Evolutionary conservation across 2,888 invertebrate species (phyloP), one percentile per base, ranked within the genome.

Genomic region (Ernsta delagoae): DNA sequence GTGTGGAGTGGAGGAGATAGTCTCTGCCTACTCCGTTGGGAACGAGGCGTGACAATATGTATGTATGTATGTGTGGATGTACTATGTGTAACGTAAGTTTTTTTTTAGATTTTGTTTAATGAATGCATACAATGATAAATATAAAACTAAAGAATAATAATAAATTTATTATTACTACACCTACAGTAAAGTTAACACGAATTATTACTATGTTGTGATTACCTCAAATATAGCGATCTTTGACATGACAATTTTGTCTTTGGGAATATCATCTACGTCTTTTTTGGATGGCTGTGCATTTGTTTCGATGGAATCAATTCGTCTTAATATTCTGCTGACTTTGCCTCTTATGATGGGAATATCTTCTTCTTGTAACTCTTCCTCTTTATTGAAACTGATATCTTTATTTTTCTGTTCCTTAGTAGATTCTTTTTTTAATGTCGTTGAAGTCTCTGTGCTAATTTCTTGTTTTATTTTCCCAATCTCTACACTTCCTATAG

Each of bases 201-300:
- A 41, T 41, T 41, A 8, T 41, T 0, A 41, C 41, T 8, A 8
- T 41, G 41, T 8, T 41, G 9, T 73, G 8, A 16, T 63, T 82
- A 89, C 92, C 83, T 92, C 92, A 79, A 91, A 92, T 76, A 91
- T 79, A 41, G 91, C 89, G 59, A 92, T 88, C 78, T 86, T 91
- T 0, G 90, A 85, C 34, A 86, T 70, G 1, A 92, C 83, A 0
- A 86, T 83, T 57, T 81, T 84, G 53, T 84, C 83, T 70, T 79
- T 84, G 1, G 84, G 85, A 9, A 84, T 61, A 11, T 83, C 81
- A 6, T 80, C 76, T 2, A 70, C 56, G 34, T 80, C 77, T 7
- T 75, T 75, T 63, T 80, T 79, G 7, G 70, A 72, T 31, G 74
- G 71, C 8, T 69, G 73, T 31, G 61, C 60, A 68, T 70, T 75